Percentiles rank a stretch among this genome's conserved stretches.
These are phyloP conservation scores for Mystacornis crossleyi DNA, from an alignment of 2,113 vertebrate genomes.

Conservation along the genomic window DNA sequence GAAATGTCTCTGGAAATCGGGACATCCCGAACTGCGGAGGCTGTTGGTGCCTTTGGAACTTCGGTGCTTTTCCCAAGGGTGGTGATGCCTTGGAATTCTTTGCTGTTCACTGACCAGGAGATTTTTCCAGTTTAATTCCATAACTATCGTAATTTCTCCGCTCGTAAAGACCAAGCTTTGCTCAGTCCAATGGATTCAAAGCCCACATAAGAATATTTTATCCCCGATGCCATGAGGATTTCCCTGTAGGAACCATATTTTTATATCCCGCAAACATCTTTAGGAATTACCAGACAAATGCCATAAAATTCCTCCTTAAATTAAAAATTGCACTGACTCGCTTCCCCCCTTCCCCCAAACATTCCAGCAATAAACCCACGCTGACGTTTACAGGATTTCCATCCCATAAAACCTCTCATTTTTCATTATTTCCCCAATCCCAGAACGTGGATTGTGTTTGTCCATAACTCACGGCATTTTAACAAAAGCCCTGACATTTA, in stretches of 20 bases:
- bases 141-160: neutral
- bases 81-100: neutral
- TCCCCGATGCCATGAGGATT: neutral
- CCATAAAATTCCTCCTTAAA: constrained; percentile 30
- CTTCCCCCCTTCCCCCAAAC: neutral
- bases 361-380: neutral
- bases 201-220: neutral
- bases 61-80: neutral
- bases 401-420: neutral
- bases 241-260: neutral
- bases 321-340: neutral
- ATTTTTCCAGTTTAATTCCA: neutral
- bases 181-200: neutral
- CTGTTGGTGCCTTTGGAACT: neutral
- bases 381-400: neutral
- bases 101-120: neutral
- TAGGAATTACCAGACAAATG: neutral
- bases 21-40: neutral
- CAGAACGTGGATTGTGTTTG: neutral
- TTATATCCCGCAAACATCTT: neutral
- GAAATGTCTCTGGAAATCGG: neutral
- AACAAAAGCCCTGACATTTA: constrained; percentile 31
- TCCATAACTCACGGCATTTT: neutral
- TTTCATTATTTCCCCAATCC: neutral
- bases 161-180: neutral